phyloP scores from a whole-genome alignment of 1,140 invertebrate genomes.

The Acarapis woodi region DNA sequence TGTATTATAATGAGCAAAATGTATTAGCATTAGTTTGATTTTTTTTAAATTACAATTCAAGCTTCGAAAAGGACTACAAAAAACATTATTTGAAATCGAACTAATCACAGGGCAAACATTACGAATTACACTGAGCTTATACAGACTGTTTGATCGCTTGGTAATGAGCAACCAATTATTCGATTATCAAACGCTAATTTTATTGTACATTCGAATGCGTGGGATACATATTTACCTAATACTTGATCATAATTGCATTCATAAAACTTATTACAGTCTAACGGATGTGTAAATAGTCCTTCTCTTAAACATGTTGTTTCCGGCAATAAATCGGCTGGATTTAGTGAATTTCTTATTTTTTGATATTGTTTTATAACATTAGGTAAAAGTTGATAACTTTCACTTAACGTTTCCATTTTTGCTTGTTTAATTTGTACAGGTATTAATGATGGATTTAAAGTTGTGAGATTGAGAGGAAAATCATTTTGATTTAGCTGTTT shows the following conservation, averaged over 20 bases:
- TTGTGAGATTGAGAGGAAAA: too few relatives aligned
- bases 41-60: too few relatives aligned
- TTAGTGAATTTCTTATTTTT: neutral
- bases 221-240: slow-evolving; percentile 41
- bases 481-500: too few relatives aligned
- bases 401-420: too few relatives aligned
- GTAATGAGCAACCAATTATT: slow-evolving; percentile 29
- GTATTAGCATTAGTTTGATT: too few relatives aligned
- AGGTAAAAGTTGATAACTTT: neutral
- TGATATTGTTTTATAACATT: neutral
- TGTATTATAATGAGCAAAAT: too few relatives aligned
- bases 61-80: too few relatives aligned
- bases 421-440: too few relatives aligned
- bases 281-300: slow-evolving; percentile 48
- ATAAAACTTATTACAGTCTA: slow-evolving; percentile 53
- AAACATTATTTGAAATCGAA: too few relatives aligned
- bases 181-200: slow-evolving; percentile 37
- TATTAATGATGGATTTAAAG: too few relatives aligned
- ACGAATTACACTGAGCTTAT: too few relatives aligned
- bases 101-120: too few relatives aligned
- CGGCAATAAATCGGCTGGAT: slow-evolving; percentile 8
- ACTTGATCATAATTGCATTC: slow-evolving; percentile 50
- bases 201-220: slow-evolving; percentile 47
- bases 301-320: slow-evolving; percentile 32
- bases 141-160: slow-evolving; percentile 10